Percentiles rank a stretch among this genome's conserved stretches.
Evolutionary conservation across 2,888 invertebrate species (phyloP).

Genomic region (Melitaea athalia): DNA sequence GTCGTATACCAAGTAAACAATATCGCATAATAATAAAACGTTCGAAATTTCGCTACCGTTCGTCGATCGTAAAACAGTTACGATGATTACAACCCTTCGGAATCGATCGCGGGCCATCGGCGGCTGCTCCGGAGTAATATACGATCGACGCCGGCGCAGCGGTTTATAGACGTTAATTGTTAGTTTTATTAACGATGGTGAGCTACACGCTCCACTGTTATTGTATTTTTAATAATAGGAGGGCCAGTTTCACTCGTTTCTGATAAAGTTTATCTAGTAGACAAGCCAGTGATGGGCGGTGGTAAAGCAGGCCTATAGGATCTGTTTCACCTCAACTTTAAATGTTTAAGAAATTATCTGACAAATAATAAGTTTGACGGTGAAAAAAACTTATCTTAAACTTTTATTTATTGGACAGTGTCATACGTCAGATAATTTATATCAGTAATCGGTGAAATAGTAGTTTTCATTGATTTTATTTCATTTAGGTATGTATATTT

Average conservation of each 20-base stretch:
- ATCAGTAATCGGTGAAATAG: no score
- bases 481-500: no score
- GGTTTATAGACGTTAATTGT: constrained; percentile 77
- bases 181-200: constrained; percentile 62
- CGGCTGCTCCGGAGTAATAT: constrained; percentile 57
- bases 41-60: constrained; percentile 24
- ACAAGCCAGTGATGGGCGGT: no score
- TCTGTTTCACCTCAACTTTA: no score
- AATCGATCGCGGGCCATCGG: constrained; percentile 30
- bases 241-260: background rate
- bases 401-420: no score
- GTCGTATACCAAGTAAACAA: background rate
- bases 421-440: no score
- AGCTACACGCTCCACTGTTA: constrained; percentile 44
- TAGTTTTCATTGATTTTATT: no score
- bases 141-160: constrained; percentile 57
- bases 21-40: background rate
- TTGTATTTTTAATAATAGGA: background rate
- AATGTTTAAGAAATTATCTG: no score
- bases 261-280: no score
- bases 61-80: constrained; percentile 21
- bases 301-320: no score
- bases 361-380: no score
- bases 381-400: no score
- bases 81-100: constrained; percentile 39